Conservation (phyloP, 2,113 vertebrate genomes). For the Odobenus rosmarus region DNA sequence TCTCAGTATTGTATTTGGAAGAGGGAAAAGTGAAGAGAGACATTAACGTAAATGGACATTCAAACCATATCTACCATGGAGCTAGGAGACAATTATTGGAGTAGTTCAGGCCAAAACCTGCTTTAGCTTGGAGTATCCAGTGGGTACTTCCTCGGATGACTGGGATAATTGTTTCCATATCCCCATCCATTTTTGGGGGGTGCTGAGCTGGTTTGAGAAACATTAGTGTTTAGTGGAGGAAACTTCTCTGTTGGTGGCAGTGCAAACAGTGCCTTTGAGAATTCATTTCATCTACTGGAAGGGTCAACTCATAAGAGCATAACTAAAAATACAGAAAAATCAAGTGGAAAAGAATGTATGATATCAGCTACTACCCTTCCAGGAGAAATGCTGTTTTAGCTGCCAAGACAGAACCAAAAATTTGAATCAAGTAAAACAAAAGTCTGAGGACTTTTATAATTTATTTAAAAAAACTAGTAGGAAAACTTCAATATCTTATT, state of each 20-base stretch:
- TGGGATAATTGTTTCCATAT: neutral
- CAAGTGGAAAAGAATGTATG: neutral
- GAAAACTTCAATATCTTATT: neutral
- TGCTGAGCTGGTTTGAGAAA: neutral
- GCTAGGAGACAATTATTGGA: neutral
- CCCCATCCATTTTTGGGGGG: neutral
- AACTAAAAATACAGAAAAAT: neutral
- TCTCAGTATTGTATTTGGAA: constrained; percentile 33
- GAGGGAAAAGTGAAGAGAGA: neutral
- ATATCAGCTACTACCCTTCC: neutral
- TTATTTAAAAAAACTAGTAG: neutral
- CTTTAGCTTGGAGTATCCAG: neutral
- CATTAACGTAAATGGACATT: neutral
- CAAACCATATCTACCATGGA: neutral
- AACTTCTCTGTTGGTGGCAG: neutral
- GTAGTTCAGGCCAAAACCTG: neutral
- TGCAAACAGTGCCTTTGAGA: neutral
- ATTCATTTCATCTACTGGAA: neutral
- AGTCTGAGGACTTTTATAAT: neutral
- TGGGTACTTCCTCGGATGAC: neutral
- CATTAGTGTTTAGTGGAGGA: neutral
- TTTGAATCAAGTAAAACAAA: neutral
- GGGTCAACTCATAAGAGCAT: neutral
- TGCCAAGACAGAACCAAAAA: neutral
- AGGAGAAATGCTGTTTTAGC: neutral